Percentiles rank a stretch among this genome's conserved stretches.
Evolutionary conservation across 2,113 vertebrate genomes (phyloP).

Genomic region (Gadus chalcogrammus): DNA sequence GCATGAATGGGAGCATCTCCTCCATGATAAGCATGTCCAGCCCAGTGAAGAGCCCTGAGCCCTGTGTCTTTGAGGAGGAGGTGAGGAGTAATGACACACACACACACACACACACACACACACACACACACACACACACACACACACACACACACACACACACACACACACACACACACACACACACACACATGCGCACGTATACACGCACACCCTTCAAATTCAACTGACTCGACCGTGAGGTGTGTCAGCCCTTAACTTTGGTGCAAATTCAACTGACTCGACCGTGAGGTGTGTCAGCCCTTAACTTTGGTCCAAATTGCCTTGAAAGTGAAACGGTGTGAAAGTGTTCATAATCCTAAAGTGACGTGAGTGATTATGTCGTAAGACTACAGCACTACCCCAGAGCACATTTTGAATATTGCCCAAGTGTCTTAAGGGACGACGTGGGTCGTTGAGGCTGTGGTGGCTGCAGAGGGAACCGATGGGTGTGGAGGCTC

Average conservation of each 20-base stretch:
- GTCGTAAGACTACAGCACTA: no score
- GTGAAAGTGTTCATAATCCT: no score
- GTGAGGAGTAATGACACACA: slow-evolving; percentile 24
- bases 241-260: no score
- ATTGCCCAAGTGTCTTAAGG: no score
- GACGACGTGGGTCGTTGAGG: no score
- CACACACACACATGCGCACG: neutral
- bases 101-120: neutral
- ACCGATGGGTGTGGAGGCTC: no score
- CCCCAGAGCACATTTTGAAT: no score
- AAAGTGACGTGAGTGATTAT: neutral
- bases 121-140: neutral
- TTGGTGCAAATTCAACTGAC: no score
- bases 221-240: neutral
- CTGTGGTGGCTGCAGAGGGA: no score
- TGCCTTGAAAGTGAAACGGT: no score
- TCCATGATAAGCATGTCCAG: slow-evolving; percentile 64
- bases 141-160: neutral
- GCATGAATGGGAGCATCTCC: slow-evolving; percentile 47
- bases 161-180: neutral
- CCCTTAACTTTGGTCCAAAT: no score
- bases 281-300: no score
- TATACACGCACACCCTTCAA: neutral
- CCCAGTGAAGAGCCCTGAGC: slow-evolving; percentile 63
- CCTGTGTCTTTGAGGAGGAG: slow-evolving; percentile 37